These are phyloP conservation scores for Acronicta aceris DNA, from an alignment of 2,888 invertebrate genomes.

Conservation along the genomic window DNA sequence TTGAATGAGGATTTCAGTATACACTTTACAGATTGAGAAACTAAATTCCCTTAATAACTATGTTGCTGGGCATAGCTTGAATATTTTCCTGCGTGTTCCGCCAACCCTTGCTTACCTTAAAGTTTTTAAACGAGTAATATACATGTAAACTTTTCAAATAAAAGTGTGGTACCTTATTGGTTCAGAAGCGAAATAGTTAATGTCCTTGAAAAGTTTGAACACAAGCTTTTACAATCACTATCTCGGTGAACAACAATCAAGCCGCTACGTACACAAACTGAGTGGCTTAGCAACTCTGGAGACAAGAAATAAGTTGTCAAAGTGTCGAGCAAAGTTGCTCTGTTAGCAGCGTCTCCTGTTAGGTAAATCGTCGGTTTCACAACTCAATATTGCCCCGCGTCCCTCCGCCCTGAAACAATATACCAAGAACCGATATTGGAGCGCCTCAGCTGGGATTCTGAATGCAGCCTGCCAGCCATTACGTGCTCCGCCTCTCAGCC, in stretches of 20 bases:
- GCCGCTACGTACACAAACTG: slow-evolving; percentile 78
- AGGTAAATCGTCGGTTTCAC: slow-evolving; percentile 87
- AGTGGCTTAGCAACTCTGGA: slow-evolving; percentile 81
- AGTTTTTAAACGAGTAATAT: slow-evolving; percentile 59
- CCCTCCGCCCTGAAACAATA: slow-evolving; percentile 83
- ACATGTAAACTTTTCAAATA: slow-evolving; percentile 35
- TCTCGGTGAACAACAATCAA: slow-evolving; percentile 74
- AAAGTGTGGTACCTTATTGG: slow-evolving; percentile 37
- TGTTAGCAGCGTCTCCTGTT: slow-evolving; percentile 83
- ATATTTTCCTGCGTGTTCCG: slow-evolving; percentile 69
- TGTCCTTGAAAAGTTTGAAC: slow-evolving; percentile 54
- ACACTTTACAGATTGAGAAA: slow-evolving; percentile 80
- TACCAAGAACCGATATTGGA: slow-evolving; percentile 82
- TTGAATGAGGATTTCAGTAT: slow-evolving; percentile 84
- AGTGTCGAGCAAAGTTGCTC: slow-evolving; percentile 86
- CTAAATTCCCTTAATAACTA: slow-evolving; percentile 80
- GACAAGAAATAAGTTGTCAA: slow-evolving; percentile 89
- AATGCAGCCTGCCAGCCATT: slow-evolving; percentile 76
- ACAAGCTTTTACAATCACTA: slow-evolving; percentile 63
- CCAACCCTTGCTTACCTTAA: slow-evolving; percentile 61
- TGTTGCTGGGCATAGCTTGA: slow-evolving; percentile 71
- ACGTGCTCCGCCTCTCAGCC: slow-evolving; percentile 70
- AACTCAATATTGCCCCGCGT: slow-evolving; percentile 84
- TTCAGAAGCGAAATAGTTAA: slow-evolving; percentile 37
- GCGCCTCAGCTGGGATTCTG: slow-evolving; percentile 76